Percentiles rank a stretch among this genome's conserved stretches.
Evolutionary conservation across 1,140 invertebrate genomes (phyloP).

Genomic region (Hormaphis cornu): DNA sequence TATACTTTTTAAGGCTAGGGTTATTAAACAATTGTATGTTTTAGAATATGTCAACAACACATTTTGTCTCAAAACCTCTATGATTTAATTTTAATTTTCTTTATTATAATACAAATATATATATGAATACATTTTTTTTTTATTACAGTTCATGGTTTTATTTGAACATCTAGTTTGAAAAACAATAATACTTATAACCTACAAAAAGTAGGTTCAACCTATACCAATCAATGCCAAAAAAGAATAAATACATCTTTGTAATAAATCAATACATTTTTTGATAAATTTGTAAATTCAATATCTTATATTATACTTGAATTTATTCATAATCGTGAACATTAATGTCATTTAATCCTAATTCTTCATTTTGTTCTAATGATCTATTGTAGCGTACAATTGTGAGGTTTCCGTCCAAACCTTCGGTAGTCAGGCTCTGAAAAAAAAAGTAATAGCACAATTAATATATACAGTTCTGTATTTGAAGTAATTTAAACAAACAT

Average conservation of each 20-base stretch:
- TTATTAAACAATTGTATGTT: neutral
- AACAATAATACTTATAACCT: no score
- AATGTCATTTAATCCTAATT: constrained; percentile 93
- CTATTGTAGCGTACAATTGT: constrained; percentile 73
- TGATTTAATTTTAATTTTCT: neutral
- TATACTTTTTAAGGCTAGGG: neutral
- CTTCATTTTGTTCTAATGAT: constrained; percentile 86
- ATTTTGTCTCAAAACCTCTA: neutral
- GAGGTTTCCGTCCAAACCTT: constrained; percentile 61
- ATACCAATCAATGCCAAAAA: neutral
- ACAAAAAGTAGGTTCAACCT: neutral
- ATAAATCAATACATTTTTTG: no score
- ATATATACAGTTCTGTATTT: neutral
- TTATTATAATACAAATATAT: constrained; percentile 6
- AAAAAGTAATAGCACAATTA: constrained; percentile 28
- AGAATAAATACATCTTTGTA: neutral
- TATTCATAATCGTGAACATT: constrained; percentile 73
- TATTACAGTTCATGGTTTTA: neutral
- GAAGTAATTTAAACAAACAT: no score
- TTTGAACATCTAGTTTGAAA: neutral
- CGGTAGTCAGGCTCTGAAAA: constrained; percentile 61
- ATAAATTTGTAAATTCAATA: no score
- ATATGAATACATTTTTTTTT: constrained; percentile 5
- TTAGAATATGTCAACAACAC: neutral
- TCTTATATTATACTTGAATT: no score